Base-by-base conservation (phyloP, 2,797 vertebrate genomes). In the Phalanger gymnotis region DNA sequence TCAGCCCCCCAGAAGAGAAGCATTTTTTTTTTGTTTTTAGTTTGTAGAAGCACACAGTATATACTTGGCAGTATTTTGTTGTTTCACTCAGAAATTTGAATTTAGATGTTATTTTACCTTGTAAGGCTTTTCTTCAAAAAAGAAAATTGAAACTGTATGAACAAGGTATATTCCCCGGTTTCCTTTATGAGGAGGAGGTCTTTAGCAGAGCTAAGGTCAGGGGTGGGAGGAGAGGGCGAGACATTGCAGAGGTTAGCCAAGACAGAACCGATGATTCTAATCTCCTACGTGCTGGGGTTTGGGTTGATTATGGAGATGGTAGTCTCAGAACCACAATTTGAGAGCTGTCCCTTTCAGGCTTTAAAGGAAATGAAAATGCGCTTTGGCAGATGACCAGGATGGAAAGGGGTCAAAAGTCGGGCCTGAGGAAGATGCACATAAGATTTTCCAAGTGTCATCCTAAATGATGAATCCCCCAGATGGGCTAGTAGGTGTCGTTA, bases 331-430 rank as follows among this genome's bases (percentile, higher is more conserved):
- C 90, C 53, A 53, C 93, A 0, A 34, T 56, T 95, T 97, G 34
- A 95, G 57, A 96, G 93, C 90, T 94, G 30, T 95, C 56, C 92
- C 55, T 92, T 91, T 89, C 22, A 92, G 94, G 3, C 81, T 96
- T 93, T 90, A 61, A 93, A 54, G 52, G 91, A 31, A 94, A 57
- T 91, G 27, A 93, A 87, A 5, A 7, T 92, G 94, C 96, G 58
- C 34, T 96, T 96, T 95, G 87, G 27, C 81, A 87, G 73, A 27
- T 87, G 66, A 93, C 52, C 81, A 97, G 34, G 11, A 90, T 94
- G 89, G 56, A 95, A 94, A 93, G 47, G 95, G 91, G 92, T 97
- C 47, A 30, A 92, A 95, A 93, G 89, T 27, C 40, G 66, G 91
- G 58, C 92, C 95, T 96, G 89, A 12, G 53, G 54, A 96, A 94